Evolutionary conservation across 2,888 invertebrate species (phyloP), one percentile per base, ranked within the genome.

Genomic region (Volucella bombylans): DNA sequence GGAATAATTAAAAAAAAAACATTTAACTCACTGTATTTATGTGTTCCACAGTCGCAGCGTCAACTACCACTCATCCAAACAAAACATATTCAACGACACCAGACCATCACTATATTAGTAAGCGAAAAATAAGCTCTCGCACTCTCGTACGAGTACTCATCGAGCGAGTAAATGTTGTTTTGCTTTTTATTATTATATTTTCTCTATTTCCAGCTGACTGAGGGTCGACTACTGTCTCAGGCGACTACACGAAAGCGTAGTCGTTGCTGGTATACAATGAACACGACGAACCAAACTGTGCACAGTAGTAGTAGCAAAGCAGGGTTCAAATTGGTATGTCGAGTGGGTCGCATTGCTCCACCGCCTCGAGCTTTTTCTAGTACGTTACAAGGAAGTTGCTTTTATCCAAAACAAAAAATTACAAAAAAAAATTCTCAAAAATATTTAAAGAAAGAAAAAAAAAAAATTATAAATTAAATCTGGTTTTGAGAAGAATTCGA

Each of bases 301-400:
- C 45, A 69, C 57, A 74, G 67, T 64, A 83, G 82, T 83, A 79
- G 64, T 45, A 31, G 31, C 31, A 59, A 74, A 65, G 11, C 64
- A 65, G 52, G 54, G 73, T 79, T 83, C 82, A 73, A 74, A 69
- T 79, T 74, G 79, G 50, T 50, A 79, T 74, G 82, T 83, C 74
- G 74, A 83, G 69, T 83, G 50, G 73, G 10, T 59, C 39, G 54
- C 38, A 38, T 41, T 41, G 79, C 69, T 74, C 65, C 73, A 59
- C 31, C 50, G 18, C 11, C 64, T 78, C 55, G 67, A n/a, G 59
- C 10, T 10, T 67, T 61, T 61, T 39, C 67, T 39, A 67, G 15
- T 82, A 39, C 49, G 39, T 18, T 12, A 38, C 54, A 67, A 50
- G 49, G 41, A 67, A 80, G 43, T 11, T 15, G 31, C 11, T 49